Conservation (phyloP, 2,113 vertebrate species). For the Scomber colias region DNA sequence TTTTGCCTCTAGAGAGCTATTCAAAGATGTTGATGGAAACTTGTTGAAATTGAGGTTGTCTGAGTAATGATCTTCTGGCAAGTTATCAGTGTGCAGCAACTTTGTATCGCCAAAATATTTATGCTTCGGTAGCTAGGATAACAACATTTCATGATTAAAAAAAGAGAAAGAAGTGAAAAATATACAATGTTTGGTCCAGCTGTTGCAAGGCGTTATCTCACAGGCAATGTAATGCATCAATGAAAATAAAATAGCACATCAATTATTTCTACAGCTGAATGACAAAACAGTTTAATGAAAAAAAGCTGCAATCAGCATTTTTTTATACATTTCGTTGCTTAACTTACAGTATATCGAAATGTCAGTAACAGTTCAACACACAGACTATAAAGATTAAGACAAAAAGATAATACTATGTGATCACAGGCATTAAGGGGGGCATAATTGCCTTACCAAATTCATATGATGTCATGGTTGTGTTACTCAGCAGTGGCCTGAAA, state of each 20-base stretch:
- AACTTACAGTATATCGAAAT: background rate
- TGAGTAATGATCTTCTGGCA: slow-evolving; percentile 54
- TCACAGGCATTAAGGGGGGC: background rate
- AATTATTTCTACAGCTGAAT: background rate
- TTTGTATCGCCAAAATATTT: slow-evolving; percentile 52
- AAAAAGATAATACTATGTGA: slow-evolving; percentile 10
- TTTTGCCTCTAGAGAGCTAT: slow-evolving; percentile 48
- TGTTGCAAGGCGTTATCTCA: slow-evolving; percentile 8
- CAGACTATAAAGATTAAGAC: background rate
- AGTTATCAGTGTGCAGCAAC: slow-evolving; percentile 23
- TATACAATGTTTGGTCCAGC: background rate
- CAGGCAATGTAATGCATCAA: slow-evolving; percentile 3
- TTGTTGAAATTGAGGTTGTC: slow-evolving; percentile 33
- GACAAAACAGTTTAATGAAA: background rate
- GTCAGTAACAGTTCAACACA: background rate
- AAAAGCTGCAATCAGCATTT: background rate
- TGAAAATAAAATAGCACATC: background rate
- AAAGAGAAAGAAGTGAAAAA: slow-evolving; percentile 1
- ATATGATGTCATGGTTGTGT: slow-evolving; percentile 41
- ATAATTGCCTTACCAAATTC: slow-evolving; percentile 16
- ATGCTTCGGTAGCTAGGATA: slow-evolving; percentile 62
- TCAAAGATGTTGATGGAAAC: slow-evolving; percentile 53
- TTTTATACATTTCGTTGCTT: slow-evolving; percentile 1
- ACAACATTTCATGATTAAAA: background rate
- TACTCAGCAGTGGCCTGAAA: slow-evolving; percentile 45